Percentiles rank a stretch among this genome's conserved stretches.
Conservation (phyloP, 2,113 vertebrate genomes). For the Galeopterus variegatus region DNA sequence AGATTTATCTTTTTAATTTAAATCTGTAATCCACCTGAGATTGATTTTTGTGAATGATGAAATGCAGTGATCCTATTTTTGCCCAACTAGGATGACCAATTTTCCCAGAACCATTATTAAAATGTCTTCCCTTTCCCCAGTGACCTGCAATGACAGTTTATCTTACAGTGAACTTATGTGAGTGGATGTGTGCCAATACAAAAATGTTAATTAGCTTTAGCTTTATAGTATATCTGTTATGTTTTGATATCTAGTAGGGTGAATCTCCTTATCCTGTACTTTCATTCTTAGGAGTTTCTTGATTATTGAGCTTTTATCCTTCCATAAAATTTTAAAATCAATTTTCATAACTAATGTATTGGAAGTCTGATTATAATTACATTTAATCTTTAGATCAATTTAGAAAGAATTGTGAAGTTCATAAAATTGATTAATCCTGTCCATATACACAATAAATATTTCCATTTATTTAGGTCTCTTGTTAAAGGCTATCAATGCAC, state of each 20-base stretch:
- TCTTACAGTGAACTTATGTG: not conserved
- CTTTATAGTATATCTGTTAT: not conserved
- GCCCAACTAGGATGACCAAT: not conserved
- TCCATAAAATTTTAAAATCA: not conserved
- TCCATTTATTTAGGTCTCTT: not conserved
- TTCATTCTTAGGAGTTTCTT: not conserved
- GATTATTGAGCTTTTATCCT: not conserved
- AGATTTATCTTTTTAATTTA: constrained; percentile 28
- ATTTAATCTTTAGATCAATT: not conserved
- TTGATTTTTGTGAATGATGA: not conserved
- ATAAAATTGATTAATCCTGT: not conserved
- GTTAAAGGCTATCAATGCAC: not conserved
- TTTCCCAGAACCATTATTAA: not conserved
- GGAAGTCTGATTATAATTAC: not conserved
- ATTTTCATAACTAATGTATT: not conserved
- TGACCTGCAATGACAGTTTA: not conserved
- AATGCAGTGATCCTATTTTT: not conserved
- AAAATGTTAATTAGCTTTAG: not conserved
- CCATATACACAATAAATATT: not conserved
- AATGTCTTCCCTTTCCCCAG: not conserved
- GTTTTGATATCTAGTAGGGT: not conserved
- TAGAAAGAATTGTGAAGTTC: not conserved
- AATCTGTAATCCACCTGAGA: not conserved
- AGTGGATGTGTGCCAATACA: not conserved
- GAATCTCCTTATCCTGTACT: not conserved